phyloP scores from a whole-genome alignment of 1,140 invertebrate genomes.

The Camponotus pennsylvanicus region DNA sequence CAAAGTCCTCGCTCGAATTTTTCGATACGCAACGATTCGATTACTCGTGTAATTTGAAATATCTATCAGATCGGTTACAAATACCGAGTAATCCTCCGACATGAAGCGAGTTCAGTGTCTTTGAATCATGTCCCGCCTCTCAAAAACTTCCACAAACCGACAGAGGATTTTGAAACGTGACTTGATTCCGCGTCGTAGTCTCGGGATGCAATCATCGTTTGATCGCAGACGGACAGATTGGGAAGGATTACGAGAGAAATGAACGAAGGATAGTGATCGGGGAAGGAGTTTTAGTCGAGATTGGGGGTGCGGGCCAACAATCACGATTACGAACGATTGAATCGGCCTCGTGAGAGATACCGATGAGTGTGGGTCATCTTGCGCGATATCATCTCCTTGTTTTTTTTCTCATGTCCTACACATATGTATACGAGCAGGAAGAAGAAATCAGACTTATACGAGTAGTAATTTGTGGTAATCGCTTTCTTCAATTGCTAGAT shows the following conservation, averaged over 20 bases:
- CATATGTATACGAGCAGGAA: background rate
- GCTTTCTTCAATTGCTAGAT: conserved; percentile 15
- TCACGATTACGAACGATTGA: conserved; percentile 77
- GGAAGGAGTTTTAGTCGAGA: conserved; percentile 62
- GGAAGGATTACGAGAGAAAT: conserved; percentile 65
- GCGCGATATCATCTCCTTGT: conserved; percentile 57
- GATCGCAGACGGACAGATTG: conserved; percentile 51
- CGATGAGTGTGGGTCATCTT: conserved; percentile 36
- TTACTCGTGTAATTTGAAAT: background rate
- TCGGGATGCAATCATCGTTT: conserved; percentile 77
- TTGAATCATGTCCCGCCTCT: conserved; percentile 43
- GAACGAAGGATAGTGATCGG: conserved; percentile 63
- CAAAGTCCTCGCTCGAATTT: background rate
- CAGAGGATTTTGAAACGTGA: conserved; percentile 72
- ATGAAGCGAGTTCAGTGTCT: conserved; percentile 19
- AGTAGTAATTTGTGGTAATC: conserved; percentile 63
- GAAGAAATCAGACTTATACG: background rate
- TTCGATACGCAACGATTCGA: background rate
- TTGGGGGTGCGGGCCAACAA: conserved; percentile 67
- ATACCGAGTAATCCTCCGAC: conserved; percentile 30
- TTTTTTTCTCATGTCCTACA: background rate
- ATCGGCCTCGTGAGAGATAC: conserved; percentile 71
- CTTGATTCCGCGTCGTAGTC: conserved; percentile 60
- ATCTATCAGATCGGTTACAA: conserved; percentile 15
- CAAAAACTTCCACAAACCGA: conserved; percentile 48